A percentile compares a stretch with the other conserved stretches of the same genome.
These are phyloP conservation scores for Paracyprichromis sp. DNA, from an alignment of 2,113 vertebrate species.

Conservation along the genomic window DNA sequence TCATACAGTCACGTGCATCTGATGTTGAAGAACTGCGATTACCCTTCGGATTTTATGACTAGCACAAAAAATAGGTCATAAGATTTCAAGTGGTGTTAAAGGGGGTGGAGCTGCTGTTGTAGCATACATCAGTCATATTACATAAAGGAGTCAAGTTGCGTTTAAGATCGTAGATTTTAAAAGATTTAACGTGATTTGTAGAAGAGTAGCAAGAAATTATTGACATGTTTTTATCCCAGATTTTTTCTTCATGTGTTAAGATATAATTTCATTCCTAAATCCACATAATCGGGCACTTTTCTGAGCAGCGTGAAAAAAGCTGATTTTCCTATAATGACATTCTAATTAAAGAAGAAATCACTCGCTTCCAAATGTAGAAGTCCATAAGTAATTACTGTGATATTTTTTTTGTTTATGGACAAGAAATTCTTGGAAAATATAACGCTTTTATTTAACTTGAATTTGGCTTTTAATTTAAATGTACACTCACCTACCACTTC, in stretches of 20 bases:
- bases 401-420: neutral
- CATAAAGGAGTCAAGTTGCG: neutral
- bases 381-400: neutral
- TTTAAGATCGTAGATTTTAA: neutral
- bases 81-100: neutral
- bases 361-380: neutral
- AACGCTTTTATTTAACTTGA: neutral
- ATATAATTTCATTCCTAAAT: neutral
- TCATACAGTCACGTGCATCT: neutral
- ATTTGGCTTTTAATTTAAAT: neutral
- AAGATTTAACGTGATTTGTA: neutral
- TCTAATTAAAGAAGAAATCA: neutral
- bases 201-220: neutral
- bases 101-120: neutral
- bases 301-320: neutral
- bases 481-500: neutral
- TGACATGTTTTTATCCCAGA: neutral
- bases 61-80: neutral
- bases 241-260: neutral
- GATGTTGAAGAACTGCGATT: conserved; percentile 5
- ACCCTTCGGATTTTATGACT: neutral
- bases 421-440: neutral
- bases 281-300: neutral
- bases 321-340: neutral
- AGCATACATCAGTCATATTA: neutral